These are phyloP conservation scores for Octonoba sinensis DNA, from an alignment of 2,888 invertebrate species.

Conservation along the genomic window DNA sequence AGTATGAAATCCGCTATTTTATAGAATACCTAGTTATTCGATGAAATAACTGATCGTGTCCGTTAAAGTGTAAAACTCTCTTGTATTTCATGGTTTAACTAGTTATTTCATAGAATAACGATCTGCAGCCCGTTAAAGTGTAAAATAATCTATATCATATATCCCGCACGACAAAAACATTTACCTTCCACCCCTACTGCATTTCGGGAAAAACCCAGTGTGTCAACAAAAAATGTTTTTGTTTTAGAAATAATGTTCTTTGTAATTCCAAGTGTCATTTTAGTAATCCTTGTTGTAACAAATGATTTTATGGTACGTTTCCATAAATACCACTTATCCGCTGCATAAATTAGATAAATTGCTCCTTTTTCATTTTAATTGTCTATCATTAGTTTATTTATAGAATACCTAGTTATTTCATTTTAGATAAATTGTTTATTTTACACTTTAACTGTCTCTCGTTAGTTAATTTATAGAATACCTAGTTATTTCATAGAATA, in stretches of 20 bases:
- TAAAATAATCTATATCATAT: constrained; percentile 24
- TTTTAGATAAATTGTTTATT: constrained; percentile 15
- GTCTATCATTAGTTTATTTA: constrained; percentile 20
- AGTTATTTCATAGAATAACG: constrained; percentile 47
- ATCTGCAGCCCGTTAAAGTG: constrained; percentile 26
- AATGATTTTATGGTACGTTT: constrained; percentile 53
- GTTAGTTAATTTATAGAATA: constrained; percentile 8
- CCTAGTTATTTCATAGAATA: constrained; percentile 20
- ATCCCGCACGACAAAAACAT: constrained; percentile 28
- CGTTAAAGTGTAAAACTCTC: constrained; percentile 59
- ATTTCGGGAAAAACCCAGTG: constrained; percentile 38
- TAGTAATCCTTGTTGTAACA: constrained; percentile 45
- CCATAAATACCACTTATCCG: constrained; percentile 48
- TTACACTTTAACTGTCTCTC: constrained; percentile 15
- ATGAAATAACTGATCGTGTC: constrained; percentile 59
- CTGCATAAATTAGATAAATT: constrained; percentile 54
- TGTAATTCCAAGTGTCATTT: not conserved
- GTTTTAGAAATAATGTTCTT: too few relatives aligned
- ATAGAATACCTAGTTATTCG: constrained; percentile 58
- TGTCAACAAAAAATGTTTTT: constrained; percentile 21
- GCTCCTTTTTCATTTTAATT: constrained; percentile 52
- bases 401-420: constrained; percentile 1
- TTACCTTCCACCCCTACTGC: constrained; percentile 42
- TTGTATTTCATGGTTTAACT: constrained; percentile 59
- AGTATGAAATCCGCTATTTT: too few relatives aligned